Evolutionary conservation across 2,797 vertebrate genomes (phyloP), one percentile per base, ranked within the genome.

Genomic region (Micropoecilia bifurca): DNA sequence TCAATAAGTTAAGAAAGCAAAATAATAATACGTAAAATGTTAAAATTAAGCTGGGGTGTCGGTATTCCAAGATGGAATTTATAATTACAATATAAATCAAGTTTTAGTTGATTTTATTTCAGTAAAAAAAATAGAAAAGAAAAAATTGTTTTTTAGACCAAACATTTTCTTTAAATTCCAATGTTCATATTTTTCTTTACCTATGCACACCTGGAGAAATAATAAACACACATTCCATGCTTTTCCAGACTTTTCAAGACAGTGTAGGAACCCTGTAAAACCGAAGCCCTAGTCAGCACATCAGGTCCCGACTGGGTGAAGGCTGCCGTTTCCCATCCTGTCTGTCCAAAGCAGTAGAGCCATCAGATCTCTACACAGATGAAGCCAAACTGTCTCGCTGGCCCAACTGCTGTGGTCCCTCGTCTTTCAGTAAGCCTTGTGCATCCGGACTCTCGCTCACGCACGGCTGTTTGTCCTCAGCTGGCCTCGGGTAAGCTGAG

Each of bases 241-340:
- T 57, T 57, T 57, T 13, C 8, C 50, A 53, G 22, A 25, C 50
- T 10, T 53, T 53, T 53, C 22, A 53, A 53, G 53, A n/a, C 53
- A 28, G 50, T 53, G 7, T 18, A 57, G n/a, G n/a, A 57, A 13
- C 25, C 25, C 53, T 13, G n/a, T 45, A 2, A n/a, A 71, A 25
- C 5, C 71, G 86, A 82, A 84, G 92, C 83, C 48, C 72, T 28
- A 85, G 83, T 90, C 74, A 8, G 79, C 74, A 45, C 87, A 91
- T 83, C 89, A 86, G 85, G 82, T 59, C 36, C 63, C 78, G 73
- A 90, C 88, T 91, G 93, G 92, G 90, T 92, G 90, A 91, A 81
- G 47, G n/a, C 73, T 39, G 86, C 85, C n/a, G 80, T 89, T 94
- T 94, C 94, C 91, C 93, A 94, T 89, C 90, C 85, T 88, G 91